Base-by-base conservation (phyloP, 2,888 invertebrate genomes). In the Antheraea assamensis region DNA sequence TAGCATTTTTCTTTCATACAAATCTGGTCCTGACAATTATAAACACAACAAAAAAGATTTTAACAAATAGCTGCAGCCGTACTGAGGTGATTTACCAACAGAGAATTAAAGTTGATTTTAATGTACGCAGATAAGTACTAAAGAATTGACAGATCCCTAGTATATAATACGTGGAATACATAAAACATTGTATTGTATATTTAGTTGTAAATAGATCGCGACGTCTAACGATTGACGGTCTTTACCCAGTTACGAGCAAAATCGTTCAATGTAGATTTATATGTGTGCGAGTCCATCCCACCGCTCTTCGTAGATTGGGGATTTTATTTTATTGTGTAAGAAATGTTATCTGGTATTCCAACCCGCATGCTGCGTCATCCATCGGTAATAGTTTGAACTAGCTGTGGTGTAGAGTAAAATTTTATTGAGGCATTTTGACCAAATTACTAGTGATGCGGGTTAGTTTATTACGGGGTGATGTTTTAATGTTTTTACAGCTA, bases 371-470 rank as follows among this genome's bases (percentile, higher is more conserved):
- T 74, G 76, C 82, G 76, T 82, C 82, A 83, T 83, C 82, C 82
- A 83, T 83, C 82, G 78, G 70, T 77, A 27, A 76, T 80, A 76
- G 79, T 77, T 79, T 79, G 77, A 81, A 82, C 79, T 82, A 82
- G 80, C 79, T 79, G 78, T 80, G 79, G 78, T 80, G 81, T 80
- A 78, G 79, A 83, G 78, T 79, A 75, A 78, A n/a, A 78, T 85
- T 87, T 84, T 84, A 87, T 88, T 89, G 85, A 87, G 80, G 83
- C 82, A 84, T 85, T 83, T 79, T 77, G 82, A 84, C 79, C 81
- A 81, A 85, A 85, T 85, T 81, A 84, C 78, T 80, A 76, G 74
- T 74, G 77, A 87, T 89, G 88, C 89, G 89, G 89, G 89, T 74
- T 61, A 75, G 74, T 85, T 84, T 84, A 87, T 84, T 82, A 76